These are phyloP conservation scores for Phaetusa simplex DNA, from an alignment of 2,113 vertebrate genomes.

Conservation along the genomic window DNA sequence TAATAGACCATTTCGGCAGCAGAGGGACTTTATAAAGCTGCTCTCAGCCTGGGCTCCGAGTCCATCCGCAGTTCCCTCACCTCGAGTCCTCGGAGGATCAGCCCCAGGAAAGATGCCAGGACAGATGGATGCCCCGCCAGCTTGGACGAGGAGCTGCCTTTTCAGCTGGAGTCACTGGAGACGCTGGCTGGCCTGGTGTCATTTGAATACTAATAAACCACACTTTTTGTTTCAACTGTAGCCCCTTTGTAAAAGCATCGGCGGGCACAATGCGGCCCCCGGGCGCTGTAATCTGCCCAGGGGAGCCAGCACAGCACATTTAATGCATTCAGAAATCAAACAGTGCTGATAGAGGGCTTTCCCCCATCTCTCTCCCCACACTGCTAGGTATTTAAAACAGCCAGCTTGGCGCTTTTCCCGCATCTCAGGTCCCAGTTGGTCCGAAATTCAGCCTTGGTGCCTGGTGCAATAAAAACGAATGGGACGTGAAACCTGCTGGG, in stretches of 20 bases:
- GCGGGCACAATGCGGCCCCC: conserved; percentile 26
- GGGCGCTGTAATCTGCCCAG: neutral
- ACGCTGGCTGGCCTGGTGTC: neutral
- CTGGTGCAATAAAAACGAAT: neutral
- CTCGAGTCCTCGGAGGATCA: neutral
- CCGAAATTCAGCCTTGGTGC: neutral
- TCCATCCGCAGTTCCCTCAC: neutral
- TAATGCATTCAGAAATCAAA: neutral
- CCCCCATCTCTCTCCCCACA: neutral
- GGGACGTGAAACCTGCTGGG: neutral
- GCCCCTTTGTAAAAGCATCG: conserved; percentile 21
- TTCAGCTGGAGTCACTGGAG: conserved; percentile 34
- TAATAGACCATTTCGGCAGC: neutral
- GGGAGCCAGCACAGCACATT: conserved; percentile 65
- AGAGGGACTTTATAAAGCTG: neutral
- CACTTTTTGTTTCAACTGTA: neutral
- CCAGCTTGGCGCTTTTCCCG: conserved; percentile 19
- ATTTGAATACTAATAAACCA: conserved; percentile 7
- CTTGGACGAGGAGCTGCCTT: neutral
- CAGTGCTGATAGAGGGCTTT: conserved; percentile 63
- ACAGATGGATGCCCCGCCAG: neutral
- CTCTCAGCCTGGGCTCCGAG: neutral
- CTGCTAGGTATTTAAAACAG: neutral
- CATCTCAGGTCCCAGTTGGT: neutral
- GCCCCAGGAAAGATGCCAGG: neutral